These are phyloP conservation scores for Ondatra zibethicus DNA, from an alignment of 2,113 vertebrate genomes.

Conservation along the genomic window DNA sequence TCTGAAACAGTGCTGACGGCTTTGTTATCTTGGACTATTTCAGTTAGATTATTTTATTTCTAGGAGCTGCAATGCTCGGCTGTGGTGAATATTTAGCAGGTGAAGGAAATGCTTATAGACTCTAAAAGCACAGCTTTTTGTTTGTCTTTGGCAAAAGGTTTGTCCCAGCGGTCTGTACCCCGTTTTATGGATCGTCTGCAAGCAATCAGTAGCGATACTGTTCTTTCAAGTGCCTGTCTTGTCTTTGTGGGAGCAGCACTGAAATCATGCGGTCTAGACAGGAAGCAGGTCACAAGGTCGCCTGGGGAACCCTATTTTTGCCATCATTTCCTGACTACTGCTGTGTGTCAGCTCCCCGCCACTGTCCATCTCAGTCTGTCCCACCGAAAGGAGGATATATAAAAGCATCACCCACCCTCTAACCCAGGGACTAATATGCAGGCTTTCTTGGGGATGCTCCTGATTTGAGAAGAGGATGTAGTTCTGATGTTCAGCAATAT, in stretches of 20 bases:
- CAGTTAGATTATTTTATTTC: background rate
- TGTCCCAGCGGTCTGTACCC: background rate
- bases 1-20: background rate
- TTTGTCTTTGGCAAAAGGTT: background rate
- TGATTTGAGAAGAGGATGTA: background rate
- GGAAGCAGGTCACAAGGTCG: accelerated
- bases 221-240: background rate
- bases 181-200: background rate
- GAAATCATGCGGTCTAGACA: background rate
- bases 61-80: background rate
- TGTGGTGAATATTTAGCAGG: background rate
- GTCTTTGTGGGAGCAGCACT: background rate
- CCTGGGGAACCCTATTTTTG: accelerated
- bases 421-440: accelerated
- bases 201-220: background rate
- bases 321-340: background rate
- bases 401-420: too few species aligned
- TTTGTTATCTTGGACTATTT: background rate
- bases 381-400: too few species aligned
- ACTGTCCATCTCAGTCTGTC: background rate
- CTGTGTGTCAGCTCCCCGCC: accelerated
- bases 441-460: accelerated
- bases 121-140: background rate
- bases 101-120: background rate
- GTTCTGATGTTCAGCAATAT: too few species aligned